A percentile compares a stretch with the other conserved stretches of the same genome.
Evolutionary conservation across 2,113 vertebrate species (phyloP).

Genomic region (Varanus salvator): DNA sequence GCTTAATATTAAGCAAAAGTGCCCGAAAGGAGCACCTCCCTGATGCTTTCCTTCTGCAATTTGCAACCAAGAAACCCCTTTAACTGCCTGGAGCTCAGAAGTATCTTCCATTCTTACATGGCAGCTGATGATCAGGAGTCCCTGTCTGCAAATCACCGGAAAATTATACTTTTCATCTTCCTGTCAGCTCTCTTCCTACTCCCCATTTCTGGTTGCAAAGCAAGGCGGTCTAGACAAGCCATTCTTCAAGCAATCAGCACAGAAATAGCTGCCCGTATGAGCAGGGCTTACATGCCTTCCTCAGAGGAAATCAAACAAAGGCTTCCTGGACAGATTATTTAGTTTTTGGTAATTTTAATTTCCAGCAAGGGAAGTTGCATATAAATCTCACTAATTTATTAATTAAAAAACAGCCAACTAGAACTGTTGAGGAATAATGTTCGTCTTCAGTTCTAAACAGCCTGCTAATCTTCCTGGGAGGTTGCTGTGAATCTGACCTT

Average conservation of each 20-base stretch:
- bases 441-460: not conserved
- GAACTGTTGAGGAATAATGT: not conserved
- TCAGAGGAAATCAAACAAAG: not conserved
- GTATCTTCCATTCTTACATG: conserved; percentile 6
- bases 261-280: not conserved
- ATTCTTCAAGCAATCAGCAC: not conserved
- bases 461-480: not conserved
- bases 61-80: not conserved
- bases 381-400: not conserved
- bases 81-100: conserved; percentile 9
- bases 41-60: not conserved
- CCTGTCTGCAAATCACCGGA: conserved; percentile 1
- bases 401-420: not conserved
- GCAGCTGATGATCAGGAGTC: conserved; percentile 8
- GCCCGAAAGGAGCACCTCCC: conserved; percentile 11
- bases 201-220: not conserved
- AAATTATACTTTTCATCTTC: fast-evolving
- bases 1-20: not conserved
- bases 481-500: not conserved
- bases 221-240: not conserved
- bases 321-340: not conserved
- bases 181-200: not conserved
- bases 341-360: not conserved
- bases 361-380: not conserved
- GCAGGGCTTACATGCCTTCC: not conserved